Conservation (phyloP, 2,113 vertebrate species). For the Toxotes chatareus region DNA sequence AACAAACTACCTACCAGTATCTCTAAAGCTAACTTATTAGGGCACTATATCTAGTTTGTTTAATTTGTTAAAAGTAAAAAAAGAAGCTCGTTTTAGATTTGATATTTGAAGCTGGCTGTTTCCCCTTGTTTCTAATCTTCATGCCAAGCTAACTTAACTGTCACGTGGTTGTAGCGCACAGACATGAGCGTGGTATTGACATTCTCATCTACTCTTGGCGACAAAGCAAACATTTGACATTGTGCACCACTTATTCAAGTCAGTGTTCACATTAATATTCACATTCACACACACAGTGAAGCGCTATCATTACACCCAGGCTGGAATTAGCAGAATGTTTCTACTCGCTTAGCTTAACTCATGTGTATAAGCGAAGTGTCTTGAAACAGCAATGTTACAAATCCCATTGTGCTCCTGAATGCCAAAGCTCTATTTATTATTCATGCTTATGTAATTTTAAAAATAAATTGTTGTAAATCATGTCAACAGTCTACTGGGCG, state of each 20-base stretch:
- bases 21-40: no score
- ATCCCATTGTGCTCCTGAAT: slow-evolving; percentile 54
- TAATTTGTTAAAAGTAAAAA: no score
- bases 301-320: neutral
- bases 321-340: neutral
- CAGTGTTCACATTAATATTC: neutral
- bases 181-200: neutral
- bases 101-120: no score
- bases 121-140: no score
- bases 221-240: neutral
- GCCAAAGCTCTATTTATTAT: slow-evolving; percentile 58
- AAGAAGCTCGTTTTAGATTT: no score
- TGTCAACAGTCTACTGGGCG: slow-evolving; percentile 25
- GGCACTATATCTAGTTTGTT: no score
- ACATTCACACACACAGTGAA: neutral
- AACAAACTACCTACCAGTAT: no score
- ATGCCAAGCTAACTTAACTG: no score
- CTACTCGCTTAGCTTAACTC: neutral
- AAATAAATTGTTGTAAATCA: slow-evolving; percentile 53
- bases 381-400: slow-evolving; percentile 17
- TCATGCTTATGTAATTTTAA: slow-evolving; percentile 47
- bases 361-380: slow-evolving; percentile 5
- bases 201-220: neutral
- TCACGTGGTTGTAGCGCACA: neutral
- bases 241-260: neutral